Conservation (phyloP, 2,113 vertebrate genomes). For the Eonycteris spelaea region DNA sequence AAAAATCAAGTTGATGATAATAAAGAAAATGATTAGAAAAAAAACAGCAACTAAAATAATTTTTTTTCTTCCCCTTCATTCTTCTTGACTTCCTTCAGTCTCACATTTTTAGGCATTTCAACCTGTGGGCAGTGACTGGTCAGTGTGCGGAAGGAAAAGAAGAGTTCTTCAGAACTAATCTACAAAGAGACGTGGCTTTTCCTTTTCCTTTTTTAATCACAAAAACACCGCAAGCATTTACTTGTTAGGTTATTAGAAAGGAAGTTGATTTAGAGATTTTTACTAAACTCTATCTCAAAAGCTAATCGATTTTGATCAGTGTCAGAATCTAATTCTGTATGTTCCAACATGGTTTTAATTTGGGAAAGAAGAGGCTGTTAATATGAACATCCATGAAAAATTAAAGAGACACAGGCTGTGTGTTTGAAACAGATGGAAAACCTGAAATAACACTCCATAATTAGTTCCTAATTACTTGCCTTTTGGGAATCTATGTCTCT, state of each 20-base stretch:
- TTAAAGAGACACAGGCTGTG: slow-evolving; percentile 80
- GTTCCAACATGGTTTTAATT: slow-evolving; percentile 81
- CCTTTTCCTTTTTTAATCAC: background rate
- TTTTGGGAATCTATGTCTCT: too few relatives aligned
- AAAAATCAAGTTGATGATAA: background rate
- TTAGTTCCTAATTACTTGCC: background rate
- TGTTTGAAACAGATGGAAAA: slow-evolving; percentile 84
- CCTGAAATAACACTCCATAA: slow-evolving; percentile 78
- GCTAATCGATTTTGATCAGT: slow-evolving; percentile 75
- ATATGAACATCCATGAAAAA: slow-evolving; percentile 83
- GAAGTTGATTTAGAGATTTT: background rate
- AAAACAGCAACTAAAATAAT: background rate
- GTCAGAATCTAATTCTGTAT: slow-evolving; percentile 78
- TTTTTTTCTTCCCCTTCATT: background rate
- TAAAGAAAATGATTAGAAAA: background rate
- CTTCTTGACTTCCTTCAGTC: background rate
- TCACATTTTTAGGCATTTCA: background rate
- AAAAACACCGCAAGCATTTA: background rate
- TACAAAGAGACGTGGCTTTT: background rate
- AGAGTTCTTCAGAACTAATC: background rate
- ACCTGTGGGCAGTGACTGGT: background rate
- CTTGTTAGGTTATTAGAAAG: background rate
- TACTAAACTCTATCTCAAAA: slow-evolving; percentile 52
- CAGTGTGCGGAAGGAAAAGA: background rate
- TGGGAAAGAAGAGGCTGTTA: slow-evolving; percentile 80